phyloP scores from a whole-genome alignment of 2,888 invertebrate genomes.

The Sarcophaga variegata region DNA sequence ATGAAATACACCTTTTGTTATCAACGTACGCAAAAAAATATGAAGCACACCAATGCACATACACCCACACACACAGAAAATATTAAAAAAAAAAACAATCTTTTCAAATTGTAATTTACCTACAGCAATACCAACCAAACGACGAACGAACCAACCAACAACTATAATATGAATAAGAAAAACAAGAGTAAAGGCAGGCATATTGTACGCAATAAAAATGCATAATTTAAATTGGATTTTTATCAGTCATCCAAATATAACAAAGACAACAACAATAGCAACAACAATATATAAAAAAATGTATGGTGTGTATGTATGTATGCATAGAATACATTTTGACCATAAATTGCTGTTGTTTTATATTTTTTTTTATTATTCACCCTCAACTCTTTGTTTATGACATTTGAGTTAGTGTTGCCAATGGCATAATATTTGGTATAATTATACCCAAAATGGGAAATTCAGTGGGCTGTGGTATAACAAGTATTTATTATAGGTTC shows the following conservation, averaged over 20 bases:
- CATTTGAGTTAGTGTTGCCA: neutral
- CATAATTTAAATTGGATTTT: constrained; percentile 64
- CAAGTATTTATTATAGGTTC: too few species aligned
- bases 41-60: neutral
- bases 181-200: neutral
- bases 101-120: constrained; percentile 24
- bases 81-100: constrained; percentile 3
- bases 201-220: constrained; percentile 41
- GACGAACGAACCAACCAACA: too few species aligned
- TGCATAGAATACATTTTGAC: neutral
- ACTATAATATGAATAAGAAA: neutral
- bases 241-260: constrained; percentile 42
- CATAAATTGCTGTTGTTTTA: constrained; percentile 36
- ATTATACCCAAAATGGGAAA: neutral
- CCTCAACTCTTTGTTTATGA: constrained; percentile 26
- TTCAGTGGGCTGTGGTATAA: too few species aligned
- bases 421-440: neutral
- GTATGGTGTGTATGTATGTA: neutral
- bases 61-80: neutral
- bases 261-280: neutral
- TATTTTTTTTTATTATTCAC: neutral
- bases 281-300: neutral
- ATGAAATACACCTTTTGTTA: neutral
- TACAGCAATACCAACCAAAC: neutral
- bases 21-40: neutral